phyloP scores from a whole-genome alignment of 2,113 vertebrate genomes.

The Acrocephalus kingi region DNA sequence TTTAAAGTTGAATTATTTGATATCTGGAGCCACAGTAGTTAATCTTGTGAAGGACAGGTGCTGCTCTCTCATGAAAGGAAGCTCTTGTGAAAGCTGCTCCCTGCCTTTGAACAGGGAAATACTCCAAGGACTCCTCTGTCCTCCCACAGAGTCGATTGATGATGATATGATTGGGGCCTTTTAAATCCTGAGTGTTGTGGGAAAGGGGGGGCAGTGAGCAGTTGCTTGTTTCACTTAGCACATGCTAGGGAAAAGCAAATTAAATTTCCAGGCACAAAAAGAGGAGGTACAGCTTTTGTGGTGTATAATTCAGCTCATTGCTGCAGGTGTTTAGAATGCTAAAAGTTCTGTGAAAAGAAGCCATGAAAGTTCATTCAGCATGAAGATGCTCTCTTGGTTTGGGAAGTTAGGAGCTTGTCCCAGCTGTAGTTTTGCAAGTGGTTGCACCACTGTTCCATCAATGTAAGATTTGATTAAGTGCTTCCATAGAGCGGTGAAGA shows the following conservation, averaged over 20 bases:
- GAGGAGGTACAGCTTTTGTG: neutral
- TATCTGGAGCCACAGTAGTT: neutral
- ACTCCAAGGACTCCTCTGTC: neutral
- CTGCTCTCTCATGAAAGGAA: neutral
- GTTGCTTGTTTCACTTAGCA: neutral
- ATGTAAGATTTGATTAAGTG: accelerated
- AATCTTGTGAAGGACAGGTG: neutral
- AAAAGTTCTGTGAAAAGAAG: neutral
- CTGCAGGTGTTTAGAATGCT: neutral
- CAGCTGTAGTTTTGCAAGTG: neutral
- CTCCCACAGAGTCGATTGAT: neutral
- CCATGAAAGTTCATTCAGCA: neutral
- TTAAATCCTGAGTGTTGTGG: neutral
- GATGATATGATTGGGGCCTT: neutral
- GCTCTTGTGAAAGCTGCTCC: neutral
- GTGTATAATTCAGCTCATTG: neutral
- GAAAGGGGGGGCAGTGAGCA: neutral
- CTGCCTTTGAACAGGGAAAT: neutral
- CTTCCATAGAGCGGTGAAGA: neutral
- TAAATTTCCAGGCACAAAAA: neutral
- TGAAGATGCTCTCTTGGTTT: neutral
- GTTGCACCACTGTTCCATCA: neutral
- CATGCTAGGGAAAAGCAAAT: neutral
- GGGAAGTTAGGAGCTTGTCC: neutral
- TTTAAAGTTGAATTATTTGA: constrained; percentile 6